Evolutionary conservation across 2,888 invertebrate genomes (phyloP).

Genomic region (Conchocele bisecta): DNA sequence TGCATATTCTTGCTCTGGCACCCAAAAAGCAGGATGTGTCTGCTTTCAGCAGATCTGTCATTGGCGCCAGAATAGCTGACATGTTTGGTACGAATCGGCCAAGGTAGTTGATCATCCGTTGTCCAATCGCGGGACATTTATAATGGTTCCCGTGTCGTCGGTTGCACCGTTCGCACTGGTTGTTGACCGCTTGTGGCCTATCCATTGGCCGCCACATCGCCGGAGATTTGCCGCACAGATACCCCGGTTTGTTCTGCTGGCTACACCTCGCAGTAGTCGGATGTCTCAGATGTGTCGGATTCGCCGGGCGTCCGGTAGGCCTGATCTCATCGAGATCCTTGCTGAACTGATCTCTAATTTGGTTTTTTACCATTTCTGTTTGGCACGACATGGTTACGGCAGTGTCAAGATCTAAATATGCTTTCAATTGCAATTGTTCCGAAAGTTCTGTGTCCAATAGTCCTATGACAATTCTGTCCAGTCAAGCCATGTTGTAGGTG

Average conservation of each 20-base stretch:
- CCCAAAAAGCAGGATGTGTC: constrained; percentile 23
- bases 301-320: too few relatives aligned
- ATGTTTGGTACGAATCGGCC: constrained; percentile 35
- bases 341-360: constrained; percentile 8
- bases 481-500: too few relatives aligned
- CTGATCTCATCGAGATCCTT: constrained; percentile 9
- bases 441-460: constrained; percentile 22
- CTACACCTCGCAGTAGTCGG: constrained; percentile 40
- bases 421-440: constrained; percentile 20
- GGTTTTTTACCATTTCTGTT: constrained; percentile 27
- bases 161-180: too few relatives aligned
- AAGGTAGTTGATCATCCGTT: neutral
- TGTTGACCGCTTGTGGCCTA: too few relatives aligned
- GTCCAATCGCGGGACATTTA: too few relatives aligned
- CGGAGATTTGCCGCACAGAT: too few relatives aligned
- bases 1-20: constrained; percentile 38
- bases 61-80: constrained; percentile 43
- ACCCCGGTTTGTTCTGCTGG: too few relatives aligned
- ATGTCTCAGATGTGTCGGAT: too few relatives aligned
- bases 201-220: too few relatives aligned
- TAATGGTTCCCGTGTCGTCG: too few relatives aligned
- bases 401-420: constrained; percentile 18
- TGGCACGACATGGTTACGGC: constrained; percentile 9
- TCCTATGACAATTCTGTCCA: constrained; percentile 33
- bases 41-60: constrained; percentile 45